Conservation (phyloP, 1,140 invertebrate species). For the Rhyzopertha dominica region DNA sequence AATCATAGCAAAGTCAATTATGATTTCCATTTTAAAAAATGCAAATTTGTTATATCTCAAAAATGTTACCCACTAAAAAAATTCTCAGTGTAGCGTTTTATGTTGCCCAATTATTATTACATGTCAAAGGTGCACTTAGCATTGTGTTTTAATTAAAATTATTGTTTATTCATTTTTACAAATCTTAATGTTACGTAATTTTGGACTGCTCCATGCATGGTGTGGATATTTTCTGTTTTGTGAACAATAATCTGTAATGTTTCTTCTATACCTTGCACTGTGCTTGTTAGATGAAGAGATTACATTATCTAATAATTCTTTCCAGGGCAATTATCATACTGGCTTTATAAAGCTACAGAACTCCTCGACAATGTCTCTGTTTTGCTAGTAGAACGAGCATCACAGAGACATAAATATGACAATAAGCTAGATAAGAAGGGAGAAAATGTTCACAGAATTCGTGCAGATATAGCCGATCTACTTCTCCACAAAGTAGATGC, state of each 20-base stretch:
- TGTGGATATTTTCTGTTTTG: too few relatives aligned
- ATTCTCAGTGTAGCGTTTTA: too few relatives aligned
- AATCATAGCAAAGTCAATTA: too few relatives aligned
- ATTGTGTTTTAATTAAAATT: conserved; percentile 1
- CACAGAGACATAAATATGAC: conserved; percentile 75
- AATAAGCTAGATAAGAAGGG: conserved; percentile 57
- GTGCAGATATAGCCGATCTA: conserved; percentile 70
- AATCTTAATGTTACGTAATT: too few relatives aligned
- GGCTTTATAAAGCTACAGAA: conserved; percentile 58
- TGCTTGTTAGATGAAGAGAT: background rate
- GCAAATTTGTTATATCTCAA: too few relatives aligned
- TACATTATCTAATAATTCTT: conserved; percentile 21
- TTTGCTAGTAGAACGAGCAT: conserved; percentile 70
- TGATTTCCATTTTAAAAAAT: too few relatives aligned
- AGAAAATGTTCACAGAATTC: conserved; percentile 54
- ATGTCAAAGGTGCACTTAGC: conserved; percentile 1
- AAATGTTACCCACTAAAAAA: too few relatives aligned
- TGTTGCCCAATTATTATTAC: too few relatives aligned
- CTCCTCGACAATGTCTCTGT: conserved; percentile 51
- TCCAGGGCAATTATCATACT: conserved; percentile 67
- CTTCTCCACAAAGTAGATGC: conserved; percentile 55
- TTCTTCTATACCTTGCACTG: background rate
- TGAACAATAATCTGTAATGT: too few relatives aligned
- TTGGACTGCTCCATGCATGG: too few relatives aligned
- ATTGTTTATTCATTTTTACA: background rate